Evolutionary conservation across 2,113 vertebrate species (phyloP).

Genomic region (Herpetotheres cachinnans): DNA sequence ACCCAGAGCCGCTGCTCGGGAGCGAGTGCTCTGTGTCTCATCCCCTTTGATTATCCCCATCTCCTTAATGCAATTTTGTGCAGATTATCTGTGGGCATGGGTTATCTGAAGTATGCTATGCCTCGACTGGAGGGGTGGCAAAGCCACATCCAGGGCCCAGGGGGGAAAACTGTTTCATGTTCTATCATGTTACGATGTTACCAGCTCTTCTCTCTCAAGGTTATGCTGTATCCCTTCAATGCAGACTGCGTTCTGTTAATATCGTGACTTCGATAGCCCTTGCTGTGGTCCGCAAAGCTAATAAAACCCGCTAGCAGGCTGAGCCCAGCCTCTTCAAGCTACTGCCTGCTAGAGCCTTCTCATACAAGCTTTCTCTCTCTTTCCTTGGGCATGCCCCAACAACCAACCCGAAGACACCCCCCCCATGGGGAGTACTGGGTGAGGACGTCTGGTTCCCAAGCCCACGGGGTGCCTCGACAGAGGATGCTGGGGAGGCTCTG

Average conservation of each 20-base stretch:
- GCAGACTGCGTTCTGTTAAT: neutral
- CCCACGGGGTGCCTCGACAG: accelerated
- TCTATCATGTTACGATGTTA: neutral
- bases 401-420: neutral
- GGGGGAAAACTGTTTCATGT: neutral
- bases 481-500: neutral
- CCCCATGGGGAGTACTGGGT: neutral
- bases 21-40: neutral
- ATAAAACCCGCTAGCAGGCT: neutral
- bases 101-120: neutral
- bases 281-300: neutral
- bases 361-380: neutral
- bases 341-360: neutral
- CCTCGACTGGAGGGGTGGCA: neutral
- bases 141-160: neutral
- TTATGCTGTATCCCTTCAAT: neutral
- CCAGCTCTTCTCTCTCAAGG: neutral
- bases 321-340: neutral
- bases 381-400: neutral
- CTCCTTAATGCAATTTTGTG: neutral
- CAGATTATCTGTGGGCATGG: neutral
- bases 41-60: neutral
- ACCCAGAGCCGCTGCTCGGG: neutral
- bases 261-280: neutral
- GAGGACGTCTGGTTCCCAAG: neutral